Conservation (phyloP, 2,113 vertebrate genomes). For the Halichoeres trimaculatus region DNA sequence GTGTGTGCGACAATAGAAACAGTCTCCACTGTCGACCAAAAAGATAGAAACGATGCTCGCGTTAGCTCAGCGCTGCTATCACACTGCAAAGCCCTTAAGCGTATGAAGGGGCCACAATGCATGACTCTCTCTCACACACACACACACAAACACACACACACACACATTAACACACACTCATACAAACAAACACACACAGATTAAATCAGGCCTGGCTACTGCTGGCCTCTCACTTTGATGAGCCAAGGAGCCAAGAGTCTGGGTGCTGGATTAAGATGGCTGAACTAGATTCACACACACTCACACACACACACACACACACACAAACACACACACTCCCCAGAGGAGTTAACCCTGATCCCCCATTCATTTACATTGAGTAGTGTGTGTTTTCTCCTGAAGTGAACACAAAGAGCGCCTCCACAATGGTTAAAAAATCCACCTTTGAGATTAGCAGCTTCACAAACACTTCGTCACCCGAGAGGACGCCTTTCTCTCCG, state of each 20-base stretch:
- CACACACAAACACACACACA: constrained; percentile 38
- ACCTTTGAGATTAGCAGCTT: constrained; percentile 70
- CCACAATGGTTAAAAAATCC: constrained; percentile 74
- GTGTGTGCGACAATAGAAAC: constrained; percentile 44
- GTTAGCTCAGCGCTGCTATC: constrained; percentile 60
- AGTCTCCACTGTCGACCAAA: constrained; percentile 52
- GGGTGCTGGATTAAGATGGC: constrained; percentile 82
- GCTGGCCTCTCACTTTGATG: constrained; percentile 79
- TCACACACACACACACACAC: constrained; percentile 37
- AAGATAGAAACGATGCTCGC: constrained; percentile 62
- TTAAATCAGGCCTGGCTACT: constrained; percentile 75
- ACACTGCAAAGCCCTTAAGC: constrained; percentile 56
- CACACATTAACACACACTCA: constrained; percentile 46
- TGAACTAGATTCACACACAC: constrained; percentile 67
- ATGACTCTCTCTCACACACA: constrained; percentile 18
- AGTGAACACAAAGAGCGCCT: constrained; percentile 69
- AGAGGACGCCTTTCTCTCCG: constrained; percentile 62
- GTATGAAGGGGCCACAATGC: constrained; percentile 57
- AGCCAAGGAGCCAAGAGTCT: constrained; percentile 82
- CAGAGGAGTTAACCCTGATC: constrained; percentile 62
- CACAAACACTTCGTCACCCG: constrained; percentile 75
- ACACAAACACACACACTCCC: constrained; percentile 42
- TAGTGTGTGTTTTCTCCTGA: constrained; percentile 48
- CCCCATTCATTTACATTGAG: constrained; percentile 79
- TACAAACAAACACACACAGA: constrained; percentile 72